Base-by-base conservation (phyloP, 2,797 vertebrate genomes). In the Cuniculus paca region DNA sequence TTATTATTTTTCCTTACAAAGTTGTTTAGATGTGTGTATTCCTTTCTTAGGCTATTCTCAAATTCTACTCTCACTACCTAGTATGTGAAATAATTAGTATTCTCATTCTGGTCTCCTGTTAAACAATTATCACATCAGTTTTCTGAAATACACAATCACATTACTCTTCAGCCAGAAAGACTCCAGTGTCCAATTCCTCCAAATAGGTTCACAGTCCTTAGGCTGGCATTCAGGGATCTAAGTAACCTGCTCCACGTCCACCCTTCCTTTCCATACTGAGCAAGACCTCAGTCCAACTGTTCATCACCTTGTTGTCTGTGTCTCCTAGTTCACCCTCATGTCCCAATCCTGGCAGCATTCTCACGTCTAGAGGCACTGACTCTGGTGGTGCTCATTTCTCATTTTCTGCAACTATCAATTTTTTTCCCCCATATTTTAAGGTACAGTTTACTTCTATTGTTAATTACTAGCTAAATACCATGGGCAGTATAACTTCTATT, bases 271-370 rank as follows among this genome's bases (percentile, higher is more conserved):
- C 48, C 31, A 68, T 9, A 24, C 4, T 74, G 13, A 2, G 6
- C n/a, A 83, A 39, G 2, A 72, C 13, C 4, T 88, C 26, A 50
- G 26, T 3, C 11, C 2, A 22, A 11, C 4, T 8, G 0, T 39
- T 77, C 36, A n/a, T 5, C 6, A 2, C 4, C 19, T 84, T 77
- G 39, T 34, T 4, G n/a, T 26, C 45, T 48, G 45, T 70, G 14
- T 68, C 11, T 16, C 9, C 42, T 20, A 8, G n/a, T 56, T 70
- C 22, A n/a, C 3, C 3, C n/a, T 12, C 2, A 1, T 7, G 10
- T 31, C 8, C 12, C 0, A 5, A 4, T 74, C 5, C 10, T 16
- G 58, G 50, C 36, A 13, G 1, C 42, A 54, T 6, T 54, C 0
- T 79, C n/a, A 58, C 83, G 72, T 72, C 26, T 52, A 42, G 20